These are phyloP conservation scores for Eptatretus burgeri DNA, from an alignment of 2,113 vertebrate genomes.

Conservation along the genomic window DNA sequence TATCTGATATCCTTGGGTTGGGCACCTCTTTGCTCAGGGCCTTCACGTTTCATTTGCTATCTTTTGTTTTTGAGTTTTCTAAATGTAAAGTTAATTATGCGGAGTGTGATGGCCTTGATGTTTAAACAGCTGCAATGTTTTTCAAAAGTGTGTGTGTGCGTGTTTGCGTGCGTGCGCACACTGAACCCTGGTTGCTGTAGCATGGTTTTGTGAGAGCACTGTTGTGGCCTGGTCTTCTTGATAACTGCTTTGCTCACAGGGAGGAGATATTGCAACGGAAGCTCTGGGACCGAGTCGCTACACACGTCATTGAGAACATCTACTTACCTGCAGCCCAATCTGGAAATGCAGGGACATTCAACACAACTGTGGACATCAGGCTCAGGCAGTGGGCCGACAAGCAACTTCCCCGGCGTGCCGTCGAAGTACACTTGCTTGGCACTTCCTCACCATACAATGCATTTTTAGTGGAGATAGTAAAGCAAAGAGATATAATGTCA, in stretches of 20 bases:
- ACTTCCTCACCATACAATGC: neutral
- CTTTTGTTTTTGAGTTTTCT: too few relatives aligned
- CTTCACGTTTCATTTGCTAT: too few relatives aligned
- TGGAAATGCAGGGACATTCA: conserved; percentile 76
- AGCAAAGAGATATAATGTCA: too few relatives aligned
- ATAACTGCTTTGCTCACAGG: conserved; percentile 22
- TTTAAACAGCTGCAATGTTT: neutral
- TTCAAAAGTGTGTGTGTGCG: neutral
- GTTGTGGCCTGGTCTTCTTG: neutral
- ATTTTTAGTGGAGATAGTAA: neutral
- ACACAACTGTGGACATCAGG: conserved; percentile 91
- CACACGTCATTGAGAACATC: conserved; percentile 97
- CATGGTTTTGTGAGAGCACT: neutral
- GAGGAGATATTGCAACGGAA: conserved; percentile 80
- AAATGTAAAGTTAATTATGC: too few relatives aligned
- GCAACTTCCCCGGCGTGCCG: conserved; percentile 76
- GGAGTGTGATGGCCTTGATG: too few relatives aligned
- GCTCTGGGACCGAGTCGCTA: conserved; percentile 80
- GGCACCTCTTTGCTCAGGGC: too few relatives aligned
- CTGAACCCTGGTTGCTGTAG: neutral
- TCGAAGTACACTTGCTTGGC: conserved; percentile 32
- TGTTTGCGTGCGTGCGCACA: neutral
- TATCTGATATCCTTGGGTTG: too few relatives aligned
- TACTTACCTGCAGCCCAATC: conserved; percentile 90
- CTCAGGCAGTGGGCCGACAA: conserved; percentile 98